These are phyloP conservation scores for Orbicella faveolata DNA, from an alignment of 64 coral and sea anemone species.

Conservation along the genomic window DNA sequence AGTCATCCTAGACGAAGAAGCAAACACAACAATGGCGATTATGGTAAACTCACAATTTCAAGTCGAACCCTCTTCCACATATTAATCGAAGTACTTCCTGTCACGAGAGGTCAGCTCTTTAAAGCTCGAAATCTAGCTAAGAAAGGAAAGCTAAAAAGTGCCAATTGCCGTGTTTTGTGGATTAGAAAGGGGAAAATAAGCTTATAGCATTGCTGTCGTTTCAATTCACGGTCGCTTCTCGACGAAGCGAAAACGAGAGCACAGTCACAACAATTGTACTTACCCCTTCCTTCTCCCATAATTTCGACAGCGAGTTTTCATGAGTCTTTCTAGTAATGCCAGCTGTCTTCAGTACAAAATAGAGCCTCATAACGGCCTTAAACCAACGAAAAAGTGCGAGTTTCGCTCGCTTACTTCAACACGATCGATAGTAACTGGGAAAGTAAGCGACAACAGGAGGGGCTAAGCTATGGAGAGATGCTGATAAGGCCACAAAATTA, in stretches of 20 bases:
- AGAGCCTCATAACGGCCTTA: conserved; percentile 52
- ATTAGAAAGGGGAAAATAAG: neutral
- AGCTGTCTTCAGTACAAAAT: neutral
- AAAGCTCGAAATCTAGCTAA: neutral
- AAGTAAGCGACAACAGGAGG: neutral
- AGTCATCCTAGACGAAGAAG: conserved; percentile 59
- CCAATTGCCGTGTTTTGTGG: neutral
- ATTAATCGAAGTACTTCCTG: conserved; percentile 20
- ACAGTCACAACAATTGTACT: neutral
- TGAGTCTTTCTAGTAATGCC: conserved; percentile 41
- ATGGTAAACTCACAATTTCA: neutral
- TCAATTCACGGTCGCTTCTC: neutral
- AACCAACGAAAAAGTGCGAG: conserved; percentile 8
- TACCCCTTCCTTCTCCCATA: conserved; percentile 63
- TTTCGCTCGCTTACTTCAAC: neutral
- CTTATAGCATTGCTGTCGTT: conserved; percentile 1
- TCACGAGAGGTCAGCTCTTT: neutral
- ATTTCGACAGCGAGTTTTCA: conserved; percentile 70
- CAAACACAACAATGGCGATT: conserved; percentile 69
- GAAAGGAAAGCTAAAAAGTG: neutral
- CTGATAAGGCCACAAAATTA: neutral
- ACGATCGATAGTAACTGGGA: neutral
- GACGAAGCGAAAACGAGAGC: conserved; percentile 7
- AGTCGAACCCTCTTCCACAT: neutral
- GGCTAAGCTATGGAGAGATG: neutral